phyloP scores from a whole-genome alignment of 2,113 vertebrate species.

The Cyanoramphus novaezelandiae region DNA sequence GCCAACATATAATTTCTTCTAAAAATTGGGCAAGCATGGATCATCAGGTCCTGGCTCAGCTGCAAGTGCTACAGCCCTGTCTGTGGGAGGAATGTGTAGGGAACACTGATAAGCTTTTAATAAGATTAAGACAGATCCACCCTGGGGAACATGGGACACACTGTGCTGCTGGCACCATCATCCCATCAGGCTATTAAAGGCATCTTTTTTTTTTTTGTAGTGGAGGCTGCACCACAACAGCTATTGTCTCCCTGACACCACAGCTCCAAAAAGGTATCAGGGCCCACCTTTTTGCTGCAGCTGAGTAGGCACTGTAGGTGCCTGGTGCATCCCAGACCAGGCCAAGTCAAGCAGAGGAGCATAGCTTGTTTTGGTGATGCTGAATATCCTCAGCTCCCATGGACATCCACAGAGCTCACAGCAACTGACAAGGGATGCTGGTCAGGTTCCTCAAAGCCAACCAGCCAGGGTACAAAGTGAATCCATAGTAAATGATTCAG shows the following conservation, averaged over 20 bases:
- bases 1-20: neutral
- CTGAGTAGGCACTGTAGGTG: neutral
- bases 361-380: neutral
- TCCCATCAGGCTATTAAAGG: neutral
- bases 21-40: neutral
- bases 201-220: rapidly evolving
- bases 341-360: neutral
- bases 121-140: neutral
- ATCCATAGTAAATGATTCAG: slow-evolving; percentile 9
- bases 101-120: neutral
- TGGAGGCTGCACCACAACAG: neutral
- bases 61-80: neutral
- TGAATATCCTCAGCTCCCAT: neutral
- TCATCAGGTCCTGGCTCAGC: neutral
- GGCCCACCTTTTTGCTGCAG: neutral
- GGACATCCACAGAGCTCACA: neutral
- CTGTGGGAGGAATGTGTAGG: neutral
- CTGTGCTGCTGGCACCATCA: neutral
- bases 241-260: neutral
- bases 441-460: slow-evolving; percentile 11
- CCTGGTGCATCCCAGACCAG: neutral
- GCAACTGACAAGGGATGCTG: neutral
- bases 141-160: neutral
- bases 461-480: neutral
- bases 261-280: neutral